phyloP scores from a whole-genome alignment of 2,113 vertebrate genomes.

The Petroica traversi region DNA sequence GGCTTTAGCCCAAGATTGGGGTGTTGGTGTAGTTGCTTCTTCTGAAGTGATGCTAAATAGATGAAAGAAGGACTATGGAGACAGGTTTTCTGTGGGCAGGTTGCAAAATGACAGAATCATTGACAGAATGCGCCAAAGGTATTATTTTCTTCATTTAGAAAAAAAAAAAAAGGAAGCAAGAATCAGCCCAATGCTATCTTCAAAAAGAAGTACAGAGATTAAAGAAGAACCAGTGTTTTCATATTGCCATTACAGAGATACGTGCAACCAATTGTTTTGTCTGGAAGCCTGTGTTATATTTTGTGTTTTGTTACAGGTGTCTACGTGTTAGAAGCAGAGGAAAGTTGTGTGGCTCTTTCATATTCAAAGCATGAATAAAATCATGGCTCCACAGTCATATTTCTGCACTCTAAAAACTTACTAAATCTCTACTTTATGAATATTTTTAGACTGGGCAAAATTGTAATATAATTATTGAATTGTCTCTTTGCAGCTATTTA shows the following conservation, averaged over 20 bases:
- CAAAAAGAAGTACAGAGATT: not conserved
- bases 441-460: not conserved
- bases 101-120: slow-evolving; percentile 1
- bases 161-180: not conserved
- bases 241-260: not conserved
- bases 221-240: not conserved
- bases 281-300: not conserved
- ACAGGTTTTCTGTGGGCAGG: slow-evolving; percentile 36
- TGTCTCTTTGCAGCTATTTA: slow-evolving; percentile 8
- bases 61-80: not conserved
- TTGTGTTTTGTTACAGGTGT: not conserved
- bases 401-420: not conserved
- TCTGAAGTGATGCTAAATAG: not conserved
- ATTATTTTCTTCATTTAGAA: not conserved
- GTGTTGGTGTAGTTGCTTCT: not conserved
- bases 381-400: not conserved
- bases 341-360: not conserved
- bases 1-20: not conserved
- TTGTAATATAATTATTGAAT: not conserved
- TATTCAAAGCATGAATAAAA: not conserved
- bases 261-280: not conserved
- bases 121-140: slow-evolving; percentile 15
- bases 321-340: not conserved
- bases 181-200: not conserved
- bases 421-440: not conserved